Evolutionary conservation across 2,113 vertebrate species (phyloP).

Genomic region (Cyprinus carpio): DNA sequence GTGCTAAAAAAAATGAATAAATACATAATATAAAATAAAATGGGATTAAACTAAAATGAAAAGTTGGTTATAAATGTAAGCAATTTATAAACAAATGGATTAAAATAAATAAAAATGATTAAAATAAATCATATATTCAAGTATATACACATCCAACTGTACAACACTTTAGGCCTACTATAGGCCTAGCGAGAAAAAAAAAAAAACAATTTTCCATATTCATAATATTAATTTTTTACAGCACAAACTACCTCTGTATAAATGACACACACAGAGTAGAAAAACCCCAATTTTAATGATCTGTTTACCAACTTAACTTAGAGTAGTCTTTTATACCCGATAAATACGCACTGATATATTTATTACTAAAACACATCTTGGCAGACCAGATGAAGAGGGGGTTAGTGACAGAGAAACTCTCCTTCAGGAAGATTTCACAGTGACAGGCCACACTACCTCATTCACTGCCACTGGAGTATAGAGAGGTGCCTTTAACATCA

Average conservation of each 20-base stretch:
- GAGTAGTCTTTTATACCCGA: neutral
- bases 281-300: neutral
- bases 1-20: neutral
- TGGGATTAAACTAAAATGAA: neutral
- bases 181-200: too few relatives aligned
- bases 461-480: neutral
- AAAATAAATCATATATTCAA: too few relatives aligned
- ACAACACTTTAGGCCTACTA: too few relatives aligned
- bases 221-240: too few relatives aligned
- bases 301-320: neutral
- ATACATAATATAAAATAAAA: neutral
- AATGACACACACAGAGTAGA: too few relatives aligned
- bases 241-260: too few relatives aligned
- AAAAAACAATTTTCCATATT: too few relatives aligned
- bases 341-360: neutral
- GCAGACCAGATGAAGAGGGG: neutral
- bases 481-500: neutral
- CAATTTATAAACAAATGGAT: too few relatives aligned
- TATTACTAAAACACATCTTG: neutral
- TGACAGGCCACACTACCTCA: neutral
- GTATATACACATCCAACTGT: too few relatives aligned
- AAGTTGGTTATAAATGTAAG: too few relatives aligned
- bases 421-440: neutral
- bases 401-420: neutral
- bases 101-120: too few relatives aligned